Conservation (phyloP, 2,797 vertebrate species). For the Acanthopagrus latus region DNA sequence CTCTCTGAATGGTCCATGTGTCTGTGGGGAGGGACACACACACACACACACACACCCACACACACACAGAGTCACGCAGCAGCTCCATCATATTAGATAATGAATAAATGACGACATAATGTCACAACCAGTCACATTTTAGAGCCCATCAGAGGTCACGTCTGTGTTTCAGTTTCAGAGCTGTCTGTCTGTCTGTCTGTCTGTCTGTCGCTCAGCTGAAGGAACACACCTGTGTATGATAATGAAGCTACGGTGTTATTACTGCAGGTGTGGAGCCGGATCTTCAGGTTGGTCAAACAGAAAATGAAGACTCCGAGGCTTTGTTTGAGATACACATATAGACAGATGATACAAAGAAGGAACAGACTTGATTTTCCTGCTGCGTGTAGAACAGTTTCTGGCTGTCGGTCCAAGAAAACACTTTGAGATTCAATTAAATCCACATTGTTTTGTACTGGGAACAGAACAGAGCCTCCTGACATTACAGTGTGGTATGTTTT, state of each 20-base stretch:
- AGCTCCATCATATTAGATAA: not conserved
- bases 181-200: not conserved
- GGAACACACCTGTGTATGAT: not conserved
- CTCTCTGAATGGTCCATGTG: slow-evolving; percentile 62
- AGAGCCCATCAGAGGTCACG: slow-evolving; percentile 16
- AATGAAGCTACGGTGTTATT: slow-evolving; percentile 6
- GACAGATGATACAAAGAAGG: not conserved
- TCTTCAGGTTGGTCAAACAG: slow-evolving; percentile 50
- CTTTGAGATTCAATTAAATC: too few relatives aligned
- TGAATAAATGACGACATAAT: not conserved
- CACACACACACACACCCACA: slow-evolving; percentile 1
- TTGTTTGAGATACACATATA: not conserved
- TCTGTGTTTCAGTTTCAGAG: not conserved
- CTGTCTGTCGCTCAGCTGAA: not conserved
- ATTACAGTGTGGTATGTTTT: too few relatives aligned
- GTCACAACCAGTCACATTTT: slow-evolving; percentile 12
- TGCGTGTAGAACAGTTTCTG: too few relatives aligned
- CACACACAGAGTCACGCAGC: slow-evolving; percentile 6
- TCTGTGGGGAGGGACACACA: slow-evolving; percentile 24
- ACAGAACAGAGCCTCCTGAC: too few relatives aligned
- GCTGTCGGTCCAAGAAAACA: too few relatives aligned
- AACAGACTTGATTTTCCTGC: not conserved
- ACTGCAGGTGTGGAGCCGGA: slow-evolving; percentile 60
- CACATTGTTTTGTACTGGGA: too few relatives aligned
- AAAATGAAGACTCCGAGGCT: not conserved